Percentiles rank a stretch among this genome's conserved stretches.
Conservation (phyloP, 2,113 vertebrate species). For the Pipa parva region DNA sequence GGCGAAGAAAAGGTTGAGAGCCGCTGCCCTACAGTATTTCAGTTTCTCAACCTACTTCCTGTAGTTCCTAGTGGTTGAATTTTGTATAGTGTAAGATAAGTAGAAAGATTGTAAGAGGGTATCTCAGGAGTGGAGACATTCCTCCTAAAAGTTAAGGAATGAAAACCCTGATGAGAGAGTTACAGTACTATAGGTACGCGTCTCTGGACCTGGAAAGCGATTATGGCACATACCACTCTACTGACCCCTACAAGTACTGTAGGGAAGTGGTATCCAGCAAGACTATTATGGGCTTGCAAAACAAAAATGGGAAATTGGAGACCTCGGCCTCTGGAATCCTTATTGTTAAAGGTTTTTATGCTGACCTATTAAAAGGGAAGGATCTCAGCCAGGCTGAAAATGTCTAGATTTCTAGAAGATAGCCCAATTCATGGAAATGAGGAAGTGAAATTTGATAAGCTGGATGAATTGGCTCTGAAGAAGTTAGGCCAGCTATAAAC, state of each 20-base stretch:
- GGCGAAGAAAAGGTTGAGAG: no score
- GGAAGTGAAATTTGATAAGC: background rate
- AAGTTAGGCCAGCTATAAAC: background rate
- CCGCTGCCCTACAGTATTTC: no score
- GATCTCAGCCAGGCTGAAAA: background rate
- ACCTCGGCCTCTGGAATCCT: background rate
- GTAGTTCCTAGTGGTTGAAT: no score
- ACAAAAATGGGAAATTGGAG: background rate
- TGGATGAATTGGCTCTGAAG: background rate
- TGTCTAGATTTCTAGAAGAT: no score
- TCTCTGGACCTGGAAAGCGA: background rate
- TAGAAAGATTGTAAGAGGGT: no score
- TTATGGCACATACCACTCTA: background rate
- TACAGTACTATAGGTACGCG: no score
- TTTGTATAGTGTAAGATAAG: no score
- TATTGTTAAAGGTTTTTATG: background rate
- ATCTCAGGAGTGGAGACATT: no score
- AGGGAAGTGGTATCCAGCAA: background rate
- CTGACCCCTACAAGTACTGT: background rate
- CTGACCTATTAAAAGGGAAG: background rate
- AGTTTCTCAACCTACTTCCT: no score
- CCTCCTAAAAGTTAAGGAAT: no score
- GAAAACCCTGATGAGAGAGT: no score
- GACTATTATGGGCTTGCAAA: background rate
- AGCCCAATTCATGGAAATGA: background rate